Conservation (phyloP, 2,888 invertebrate species). For the Diachrysia chrysitis region DNA sequence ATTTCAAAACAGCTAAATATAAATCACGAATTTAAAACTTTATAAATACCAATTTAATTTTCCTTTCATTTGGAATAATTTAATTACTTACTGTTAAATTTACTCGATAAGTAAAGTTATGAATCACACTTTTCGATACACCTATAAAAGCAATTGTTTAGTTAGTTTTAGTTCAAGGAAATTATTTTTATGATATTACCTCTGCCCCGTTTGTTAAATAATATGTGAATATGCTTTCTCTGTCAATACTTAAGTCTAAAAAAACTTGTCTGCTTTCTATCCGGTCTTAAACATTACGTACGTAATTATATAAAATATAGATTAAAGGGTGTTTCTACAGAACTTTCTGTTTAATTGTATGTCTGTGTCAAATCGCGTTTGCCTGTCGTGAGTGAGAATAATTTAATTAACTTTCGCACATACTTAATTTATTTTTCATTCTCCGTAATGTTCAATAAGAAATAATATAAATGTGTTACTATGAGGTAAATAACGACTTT, state of each 20-base stretch:
- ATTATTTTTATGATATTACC: not conserved
- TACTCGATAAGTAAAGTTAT: not conserved
- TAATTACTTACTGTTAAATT: not conserved
- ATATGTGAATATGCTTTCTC: constrained; percentile 20
- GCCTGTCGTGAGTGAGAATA: not conserved
- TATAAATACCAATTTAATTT: constrained; percentile 17
- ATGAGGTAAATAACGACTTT: not conserved
- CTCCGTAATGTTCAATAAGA: not conserved
- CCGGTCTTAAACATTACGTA: constrained; percentile 41
- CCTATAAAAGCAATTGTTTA: too few relatives aligned
- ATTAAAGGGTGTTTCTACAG: not conserved
- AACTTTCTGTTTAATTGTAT: not conserved
- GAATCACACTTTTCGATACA: not conserved
- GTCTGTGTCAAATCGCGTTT: not conserved
- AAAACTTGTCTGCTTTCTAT: constrained; percentile 48
- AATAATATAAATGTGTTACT: too few relatives aligned
- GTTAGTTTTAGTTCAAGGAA: too few relatives aligned
- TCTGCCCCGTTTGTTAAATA: not conserved
- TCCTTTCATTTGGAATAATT: constrained; percentile 13
- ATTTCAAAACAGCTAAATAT: too few relatives aligned
- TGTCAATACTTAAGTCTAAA: constrained; percentile 2
- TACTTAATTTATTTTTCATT: not conserved
- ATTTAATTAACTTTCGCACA: not conserved
- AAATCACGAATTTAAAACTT: too few relatives aligned
- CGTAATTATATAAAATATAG: too few relatives aligned